Percentiles rank a stretch among this genome's conserved stretches.
These are phyloP conservation scores for Ardeotis arabs DNA, from an alignment of 2,113 vertebrate genomes.

Conservation along the genomic window DNA sequence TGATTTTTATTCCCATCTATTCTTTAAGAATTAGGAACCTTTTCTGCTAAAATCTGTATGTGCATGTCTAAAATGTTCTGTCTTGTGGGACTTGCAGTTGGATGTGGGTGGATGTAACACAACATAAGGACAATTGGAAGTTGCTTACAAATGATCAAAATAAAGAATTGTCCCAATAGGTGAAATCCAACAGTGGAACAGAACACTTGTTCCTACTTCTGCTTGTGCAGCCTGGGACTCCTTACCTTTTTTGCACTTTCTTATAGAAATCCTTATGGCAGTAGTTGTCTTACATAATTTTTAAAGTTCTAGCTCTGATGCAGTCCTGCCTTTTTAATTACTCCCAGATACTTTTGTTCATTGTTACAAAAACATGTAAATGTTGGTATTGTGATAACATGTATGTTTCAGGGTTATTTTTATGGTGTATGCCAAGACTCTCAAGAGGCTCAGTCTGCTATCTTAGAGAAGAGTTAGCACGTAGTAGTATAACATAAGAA, in stretches of 20 bases:
- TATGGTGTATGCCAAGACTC: not conserved
- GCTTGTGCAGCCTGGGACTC: not conserved
- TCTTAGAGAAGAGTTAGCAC: not conserved
- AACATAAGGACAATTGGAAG: not conserved
- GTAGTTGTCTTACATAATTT: not conserved
- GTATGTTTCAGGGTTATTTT: not conserved
- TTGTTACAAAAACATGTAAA: not conserved
- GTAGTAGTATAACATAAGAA: not conserved
- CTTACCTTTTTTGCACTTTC: not conserved
- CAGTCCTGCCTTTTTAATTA: not conserved
- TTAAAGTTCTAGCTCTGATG: not conserved
- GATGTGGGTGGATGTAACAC: not conserved
- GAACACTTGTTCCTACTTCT: not conserved
- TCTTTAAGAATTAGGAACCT: not conserved
- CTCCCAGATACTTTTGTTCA: not conserved
- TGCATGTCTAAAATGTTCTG: not conserved
- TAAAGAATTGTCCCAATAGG: not conserved
- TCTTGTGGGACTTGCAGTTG: not conserved
- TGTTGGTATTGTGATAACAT: not conserved
- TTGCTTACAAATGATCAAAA: not conserved
- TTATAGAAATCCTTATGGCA: not conserved
- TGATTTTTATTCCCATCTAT: not conserved
- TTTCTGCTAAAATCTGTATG: not conserved
- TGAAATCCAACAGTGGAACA: not conserved
- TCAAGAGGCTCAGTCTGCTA: not conserved